Percentiles rank a stretch among this genome's conserved stretches.
These are phyloP conservation scores for Pseudonaja textilis DNA, from an alignment of 2,113 vertebrate genomes.

Conservation along the genomic window DNA sequence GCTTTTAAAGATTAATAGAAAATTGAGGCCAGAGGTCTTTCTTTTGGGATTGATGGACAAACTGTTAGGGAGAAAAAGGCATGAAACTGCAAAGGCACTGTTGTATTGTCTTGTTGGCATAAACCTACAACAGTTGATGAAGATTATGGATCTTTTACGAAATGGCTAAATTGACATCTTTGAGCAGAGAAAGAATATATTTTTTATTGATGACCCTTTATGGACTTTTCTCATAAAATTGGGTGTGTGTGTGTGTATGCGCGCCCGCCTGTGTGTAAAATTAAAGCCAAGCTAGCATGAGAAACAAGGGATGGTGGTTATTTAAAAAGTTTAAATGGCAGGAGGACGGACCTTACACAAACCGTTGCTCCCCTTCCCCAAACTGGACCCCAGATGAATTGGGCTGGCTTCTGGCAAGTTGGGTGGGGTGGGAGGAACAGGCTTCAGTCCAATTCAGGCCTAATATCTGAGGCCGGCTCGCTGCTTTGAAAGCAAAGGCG, in stretches of 20 bases:
- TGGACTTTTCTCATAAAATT: not conserved
- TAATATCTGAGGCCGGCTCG: not conserved
- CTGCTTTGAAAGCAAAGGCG: not conserved
- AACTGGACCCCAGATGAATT: not conserved
- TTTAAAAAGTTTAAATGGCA: not conserved
- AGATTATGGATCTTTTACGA: not conserved
- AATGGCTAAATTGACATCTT: not conserved
- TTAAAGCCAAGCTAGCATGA: not conserved
- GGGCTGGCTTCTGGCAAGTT: not conserved
- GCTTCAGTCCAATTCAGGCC: not conserved
- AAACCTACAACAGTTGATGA: not conserved
- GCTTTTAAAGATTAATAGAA: not conserved
- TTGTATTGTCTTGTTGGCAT: not conserved
- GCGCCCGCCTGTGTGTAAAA: no score
- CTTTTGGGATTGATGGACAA: not conserved
- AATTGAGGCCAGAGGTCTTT: not conserved
- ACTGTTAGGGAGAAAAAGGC: not conserved
- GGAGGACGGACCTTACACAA: not conserved
- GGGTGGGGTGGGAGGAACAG: no score
- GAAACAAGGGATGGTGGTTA: not conserved
- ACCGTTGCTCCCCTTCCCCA: not conserved
- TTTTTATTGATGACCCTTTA: not conserved
- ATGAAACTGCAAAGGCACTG: not conserved
- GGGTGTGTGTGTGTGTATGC: no score
- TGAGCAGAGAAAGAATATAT: not conserved